Conservation (phyloP, 2,888 invertebrate species). For the Pachliopta kotzebuea region DNA sequence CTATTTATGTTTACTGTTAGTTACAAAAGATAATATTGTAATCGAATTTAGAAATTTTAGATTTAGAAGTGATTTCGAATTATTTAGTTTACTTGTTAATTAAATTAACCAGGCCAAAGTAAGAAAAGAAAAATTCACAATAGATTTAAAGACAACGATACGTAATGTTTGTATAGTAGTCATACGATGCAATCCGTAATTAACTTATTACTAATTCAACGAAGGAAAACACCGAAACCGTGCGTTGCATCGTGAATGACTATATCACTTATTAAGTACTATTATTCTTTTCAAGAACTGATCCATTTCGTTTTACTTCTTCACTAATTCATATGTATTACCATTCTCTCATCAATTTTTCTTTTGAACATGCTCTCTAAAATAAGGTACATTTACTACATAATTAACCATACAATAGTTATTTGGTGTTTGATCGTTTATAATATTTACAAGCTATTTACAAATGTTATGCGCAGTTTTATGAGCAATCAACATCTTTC, state of each 20-base stretch:
- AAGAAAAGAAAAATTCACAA: background rate
- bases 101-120: background rate
- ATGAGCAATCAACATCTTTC: too few species aligned
- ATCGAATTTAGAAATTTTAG: background rate
- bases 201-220: slow-evolving; percentile 71
- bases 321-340: background rate
- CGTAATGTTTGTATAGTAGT: slow-evolving; percentile 12
- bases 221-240: slow-evolving; percentile 59
- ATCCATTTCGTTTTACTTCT: background rate
- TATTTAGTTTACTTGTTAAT: background rate
- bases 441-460: too few species aligned
- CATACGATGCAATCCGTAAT: slow-evolving; percentile 55
- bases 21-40: too few species aligned
- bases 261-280: slow-evolving; percentile 21
- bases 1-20: too few species aligned
- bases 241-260: slow-evolving; percentile 40
- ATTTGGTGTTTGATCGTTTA: too few species aligned
- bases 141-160: background rate
- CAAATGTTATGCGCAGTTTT: too few species aligned
- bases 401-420: too few species aligned
- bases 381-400: too few species aligned
- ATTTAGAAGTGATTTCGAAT: background rate
- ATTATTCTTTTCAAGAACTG: slow-evolving; percentile 1
- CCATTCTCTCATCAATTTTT: background rate
- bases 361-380: too few species aligned